Evolutionary conservation across 2,797 vertebrate genomes (phyloP).

Genomic region (Telmatherina bonti): DNA sequence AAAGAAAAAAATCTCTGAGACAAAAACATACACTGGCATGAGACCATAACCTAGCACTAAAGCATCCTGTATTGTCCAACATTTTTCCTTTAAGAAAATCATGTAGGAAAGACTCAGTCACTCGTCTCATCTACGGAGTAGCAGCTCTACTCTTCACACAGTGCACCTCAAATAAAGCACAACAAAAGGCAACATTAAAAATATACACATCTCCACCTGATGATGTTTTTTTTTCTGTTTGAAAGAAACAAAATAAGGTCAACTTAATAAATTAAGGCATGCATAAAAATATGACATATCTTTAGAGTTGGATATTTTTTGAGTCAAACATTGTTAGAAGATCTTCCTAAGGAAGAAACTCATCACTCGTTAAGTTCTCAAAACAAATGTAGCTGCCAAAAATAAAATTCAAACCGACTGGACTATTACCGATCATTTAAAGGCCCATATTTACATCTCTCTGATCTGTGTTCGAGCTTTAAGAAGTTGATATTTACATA

Average conservation of each 20-base stretch:
- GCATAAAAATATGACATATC: slow-evolving; percentile 71
- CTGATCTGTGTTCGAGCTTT: slow-evolving; percentile 59
- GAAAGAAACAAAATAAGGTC: slow-evolving; percentile 53
- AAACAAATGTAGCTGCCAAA: slow-evolving; percentile 83
- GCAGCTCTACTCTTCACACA: slow-evolving; percentile 50
- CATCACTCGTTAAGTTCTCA: slow-evolving; percentile 58
- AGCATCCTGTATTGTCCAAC: slow-evolving; percentile 28
- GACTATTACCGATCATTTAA: slow-evolving; percentile 80
- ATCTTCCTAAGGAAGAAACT: slow-evolving; percentile 59
- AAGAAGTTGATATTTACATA: slow-evolving; percentile 72
- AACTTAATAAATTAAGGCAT: slow-evolving; percentile 82
- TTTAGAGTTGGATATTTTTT: slow-evolving; percentile 54
- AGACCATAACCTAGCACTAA: slow-evolving; percentile 39
- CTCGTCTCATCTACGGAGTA: slow-evolving; percentile 14
- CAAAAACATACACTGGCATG: slow-evolving; percentile 44
- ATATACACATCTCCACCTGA: slow-evolving; percentile 64
- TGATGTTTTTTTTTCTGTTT: slow-evolving; percentile 63
- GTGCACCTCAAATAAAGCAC: slow-evolving; percentile 69
- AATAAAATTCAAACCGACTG: slow-evolving; percentile 76
- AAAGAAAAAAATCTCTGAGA: slow-evolving; percentile 42
- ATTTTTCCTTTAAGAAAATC: slow-evolving; percentile 23
- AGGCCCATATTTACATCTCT: slow-evolving; percentile 72
- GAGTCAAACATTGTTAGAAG: slow-evolving; percentile 54
- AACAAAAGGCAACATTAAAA: slow-evolving; percentile 51
- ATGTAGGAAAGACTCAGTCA: slow-evolving; percentile 41